Evolutionary conservation across 2,113 vertebrate genomes (phyloP).

Genomic region (Periophthalmus modestus): DNA sequence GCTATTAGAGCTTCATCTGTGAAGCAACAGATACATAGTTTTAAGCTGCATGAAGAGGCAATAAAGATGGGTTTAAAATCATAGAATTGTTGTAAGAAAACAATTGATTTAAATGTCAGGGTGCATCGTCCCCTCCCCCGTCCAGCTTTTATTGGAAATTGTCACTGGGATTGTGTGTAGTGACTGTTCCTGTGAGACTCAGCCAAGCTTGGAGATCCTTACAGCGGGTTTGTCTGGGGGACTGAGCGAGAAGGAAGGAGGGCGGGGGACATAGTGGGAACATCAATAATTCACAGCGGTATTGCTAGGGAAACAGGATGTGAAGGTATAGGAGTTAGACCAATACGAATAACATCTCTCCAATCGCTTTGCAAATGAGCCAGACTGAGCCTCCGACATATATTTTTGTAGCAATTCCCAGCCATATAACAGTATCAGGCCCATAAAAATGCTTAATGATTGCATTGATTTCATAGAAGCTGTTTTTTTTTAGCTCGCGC

Average conservation of each 20-base stretch:
- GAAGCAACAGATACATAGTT: constrained; percentile 22
- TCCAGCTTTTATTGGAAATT: constrained; percentile 70
- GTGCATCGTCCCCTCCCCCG: constrained; percentile 59
- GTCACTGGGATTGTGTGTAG: constrained; percentile 58
- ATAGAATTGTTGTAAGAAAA: constrained; percentile 58
- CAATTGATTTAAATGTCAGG: constrained; percentile 77
- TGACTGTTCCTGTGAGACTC: constrained; percentile 64
- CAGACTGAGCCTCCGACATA: constrained; percentile 27
- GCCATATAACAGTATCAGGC: constrained; percentile 44
- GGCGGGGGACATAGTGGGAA: constrained; percentile 54
- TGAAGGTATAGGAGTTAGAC: constrained; percentile 59
- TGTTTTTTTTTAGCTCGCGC: constrained; percentile 46
- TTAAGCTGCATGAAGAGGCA: constrained; percentile 33
- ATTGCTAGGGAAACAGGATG: constrained; percentile 72
- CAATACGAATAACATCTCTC: constrained; percentile 50
- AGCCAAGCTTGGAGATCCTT: constrained; percentile 64
- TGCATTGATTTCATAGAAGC: constrained; percentile 64
- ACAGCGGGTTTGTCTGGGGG: constrained; percentile 54
- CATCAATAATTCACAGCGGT: constrained; percentile 75
- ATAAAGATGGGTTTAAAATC: constrained; percentile 70
- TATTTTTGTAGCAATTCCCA: constrained; percentile 55
- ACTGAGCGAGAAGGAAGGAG: constrained; percentile 32
- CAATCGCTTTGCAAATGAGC: constrained; percentile 56
- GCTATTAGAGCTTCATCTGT: constrained; percentile 14
- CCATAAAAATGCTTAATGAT: constrained; percentile 69